Base-by-base conservation (phyloP, 2,113 vertebrate species). In the Psilopsiagon aurifrons region DNA sequence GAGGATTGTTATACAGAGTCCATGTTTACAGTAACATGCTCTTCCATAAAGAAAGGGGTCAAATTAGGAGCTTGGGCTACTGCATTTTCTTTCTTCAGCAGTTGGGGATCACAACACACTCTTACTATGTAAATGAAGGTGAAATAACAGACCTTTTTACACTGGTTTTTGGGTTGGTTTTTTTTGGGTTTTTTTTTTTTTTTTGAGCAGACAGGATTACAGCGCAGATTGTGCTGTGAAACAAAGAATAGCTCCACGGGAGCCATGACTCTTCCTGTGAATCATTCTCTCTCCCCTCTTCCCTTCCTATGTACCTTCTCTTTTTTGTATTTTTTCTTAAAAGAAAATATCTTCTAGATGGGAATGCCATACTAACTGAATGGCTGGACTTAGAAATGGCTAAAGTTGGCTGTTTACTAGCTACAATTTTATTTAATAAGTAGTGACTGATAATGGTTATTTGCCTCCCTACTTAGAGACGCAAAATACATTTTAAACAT, bases 371-470 rank as follows among this genome's bases (percentile, higher is more conserved):
- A 41, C 68, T 64, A 83, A 76, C 44, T 88, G 91, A 76, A 74
- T 41, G 33, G 13, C 17, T 93, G 66, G 92, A 91, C 74, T 85
- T 87, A 54, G 83, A 94, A 94, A 77, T 73, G 77, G 25, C 70
- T 95, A 15, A 92, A 96, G 77, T 54, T 77, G 25, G 37, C 54
- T 90, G 49, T 60, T 89, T 95, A 73, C 59, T 93, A 92, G 71
- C 87, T 91, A 63, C 83, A 89, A 94, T 96, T 96, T 91, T 91
- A 92, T 82, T 95, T 94, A 89, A 92, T 94, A 94, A 96, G 39
- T 78, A 70, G 54, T 10, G 20, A 86, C 63, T 94, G 73, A 84
- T 94, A 93, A 94, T 23, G 3, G 94, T 92, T 96, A 88, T 94
- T 97, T 96, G 44, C 49, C 39, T 92, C 92, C 74, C 86, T 77